Percentiles rank a stretch among this genome's conserved stretches.
Evolutionary conservation across 1,140 invertebrate species (phyloP).

Genomic region (Achroia grisella): DNA sequence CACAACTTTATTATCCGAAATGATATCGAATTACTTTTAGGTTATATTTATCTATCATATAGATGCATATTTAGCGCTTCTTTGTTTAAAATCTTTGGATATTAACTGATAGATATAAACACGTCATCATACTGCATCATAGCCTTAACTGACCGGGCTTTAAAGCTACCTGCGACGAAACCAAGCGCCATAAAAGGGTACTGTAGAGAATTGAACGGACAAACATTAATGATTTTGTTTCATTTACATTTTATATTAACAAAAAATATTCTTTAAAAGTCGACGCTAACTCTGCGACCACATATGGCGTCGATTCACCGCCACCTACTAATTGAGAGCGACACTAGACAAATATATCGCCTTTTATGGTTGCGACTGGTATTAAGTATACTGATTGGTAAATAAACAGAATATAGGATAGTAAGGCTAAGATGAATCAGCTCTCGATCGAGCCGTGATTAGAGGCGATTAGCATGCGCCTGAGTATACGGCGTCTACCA

Average conservation of each 20-base stretch:
- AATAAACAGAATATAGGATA: conserved; percentile 60
- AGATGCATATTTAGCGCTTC: no score
- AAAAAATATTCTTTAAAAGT: conserved; percentile 57
- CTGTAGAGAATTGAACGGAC: conserved; percentile 37
- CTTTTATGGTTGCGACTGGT: conserved; percentile 59
- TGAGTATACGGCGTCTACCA: conserved; percentile 22
- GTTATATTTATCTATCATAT: no score
- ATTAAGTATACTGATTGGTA: conserved; percentile 63
- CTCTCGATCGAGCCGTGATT: conserved; percentile 63
- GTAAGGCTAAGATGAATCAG: conserved; percentile 57
- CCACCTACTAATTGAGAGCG: conserved; percentile 62
- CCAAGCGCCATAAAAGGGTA: conserved; percentile 38
- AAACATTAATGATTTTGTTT: conserved; percentile 65
- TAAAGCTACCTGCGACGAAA: conserved; percentile 6
- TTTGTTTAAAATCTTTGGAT: no score
- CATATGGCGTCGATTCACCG: conserved; percentile 60
- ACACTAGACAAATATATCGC: conserved; percentile 66
- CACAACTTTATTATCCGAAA: no score
- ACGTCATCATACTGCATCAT: no score
- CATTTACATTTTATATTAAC: conserved; percentile 61
- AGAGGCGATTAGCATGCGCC: conserved; percentile 65
- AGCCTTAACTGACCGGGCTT: no score
- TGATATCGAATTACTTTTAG: no score
- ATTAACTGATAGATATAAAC: no score
- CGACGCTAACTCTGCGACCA: conserved; percentile 52